A percentile compares a stretch with the other conserved stretches of the same genome.
Conservation (phyloP, 2,113 vertebrate species). For the Myotis davidii region DNA sequence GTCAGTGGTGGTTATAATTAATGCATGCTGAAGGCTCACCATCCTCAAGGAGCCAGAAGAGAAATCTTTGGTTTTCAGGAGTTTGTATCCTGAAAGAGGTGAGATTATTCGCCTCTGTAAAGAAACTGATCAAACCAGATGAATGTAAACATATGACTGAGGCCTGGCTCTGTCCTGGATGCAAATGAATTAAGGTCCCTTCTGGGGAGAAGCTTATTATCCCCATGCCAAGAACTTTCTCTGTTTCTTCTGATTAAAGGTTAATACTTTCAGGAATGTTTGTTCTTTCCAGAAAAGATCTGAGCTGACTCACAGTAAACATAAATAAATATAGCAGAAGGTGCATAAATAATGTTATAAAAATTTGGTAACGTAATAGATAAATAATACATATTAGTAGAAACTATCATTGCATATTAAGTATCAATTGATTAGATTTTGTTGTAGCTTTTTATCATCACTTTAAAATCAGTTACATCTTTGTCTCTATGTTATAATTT, state of each 20-base stretch:
- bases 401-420: background rate
- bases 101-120: background rate
- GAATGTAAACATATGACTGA: background rate
- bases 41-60: background rate
- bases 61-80: background rate
- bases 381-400: background rate
- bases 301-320: background rate
- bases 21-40: background rate
- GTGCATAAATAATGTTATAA: background rate
- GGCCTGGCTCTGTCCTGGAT: background rate
- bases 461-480: background rate
- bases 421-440: background rate
- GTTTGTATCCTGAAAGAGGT: background rate
- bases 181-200: background rate
- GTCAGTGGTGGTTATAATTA: background rate
- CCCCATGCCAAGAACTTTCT: background rate
- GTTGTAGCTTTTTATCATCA: background rate
- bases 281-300: background rate
- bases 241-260: background rate
- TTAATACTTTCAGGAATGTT: background rate
- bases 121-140: conserved; percentile 5
- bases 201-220: background rate
- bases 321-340: background rate
- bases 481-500: background rate
- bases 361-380: background rate